Evolutionary conservation across 2,888 invertebrate genomes (phyloP).

Genomic region (Tenodera sinensis): DNA sequence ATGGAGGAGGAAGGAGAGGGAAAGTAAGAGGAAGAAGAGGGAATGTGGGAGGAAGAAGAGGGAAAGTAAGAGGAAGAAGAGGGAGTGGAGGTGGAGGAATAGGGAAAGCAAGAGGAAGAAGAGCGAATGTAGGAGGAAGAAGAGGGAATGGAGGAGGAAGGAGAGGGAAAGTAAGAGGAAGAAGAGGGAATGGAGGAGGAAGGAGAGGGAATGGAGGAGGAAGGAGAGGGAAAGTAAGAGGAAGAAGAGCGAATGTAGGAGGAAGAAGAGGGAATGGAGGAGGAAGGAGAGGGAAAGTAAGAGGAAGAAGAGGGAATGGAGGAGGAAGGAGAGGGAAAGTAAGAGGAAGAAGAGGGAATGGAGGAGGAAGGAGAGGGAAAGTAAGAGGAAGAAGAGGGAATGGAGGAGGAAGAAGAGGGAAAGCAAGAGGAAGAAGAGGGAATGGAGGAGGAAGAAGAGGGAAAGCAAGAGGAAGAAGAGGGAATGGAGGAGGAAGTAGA

Average conservation of each 20-base stretch:
- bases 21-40: too few relatives aligned
- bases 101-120: not conserved
- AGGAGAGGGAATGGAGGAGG: not conserved
- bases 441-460: not conserved
- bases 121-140: too few relatives aligned
- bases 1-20: not conserved
- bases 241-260: not conserved
- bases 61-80: not conserved
- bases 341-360: too few relatives aligned
- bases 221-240: too few relatives aligned
- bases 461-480: not conserved
- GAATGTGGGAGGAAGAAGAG: too few relatives aligned
- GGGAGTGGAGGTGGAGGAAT: not conserved
- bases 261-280: not conserved
- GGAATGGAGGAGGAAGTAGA: too few relatives aligned
- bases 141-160: not conserved
- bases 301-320: not conserved
- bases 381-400: not conserved
- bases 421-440: not conserved
- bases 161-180: too few relatives aligned
- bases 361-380: too few relatives aligned
- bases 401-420: not conserved
- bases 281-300: too few relatives aligned
- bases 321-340: not conserved
- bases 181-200: not conserved